Conservation (phyloP, 1,140 invertebrate species). For the Ladona fulva region DNA sequence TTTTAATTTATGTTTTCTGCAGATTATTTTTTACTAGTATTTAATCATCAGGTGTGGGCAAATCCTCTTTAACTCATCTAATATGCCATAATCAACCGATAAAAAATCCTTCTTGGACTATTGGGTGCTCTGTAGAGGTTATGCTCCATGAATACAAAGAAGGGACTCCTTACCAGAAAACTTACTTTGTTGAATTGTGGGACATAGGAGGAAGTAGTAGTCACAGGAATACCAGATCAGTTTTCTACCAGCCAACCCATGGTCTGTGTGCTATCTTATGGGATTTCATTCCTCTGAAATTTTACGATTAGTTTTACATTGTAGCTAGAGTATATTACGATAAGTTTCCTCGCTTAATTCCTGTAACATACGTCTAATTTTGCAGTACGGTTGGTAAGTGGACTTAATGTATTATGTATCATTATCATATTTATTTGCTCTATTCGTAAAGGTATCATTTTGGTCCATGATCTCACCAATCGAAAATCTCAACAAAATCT, state of each 20-base stretch:
- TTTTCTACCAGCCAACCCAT: conserved; percentile 89
- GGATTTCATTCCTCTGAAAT: neutral
- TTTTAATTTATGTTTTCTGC: conserved; percentile 12
- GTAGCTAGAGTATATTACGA: neutral
- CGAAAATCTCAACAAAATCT: conserved; percentile 91
- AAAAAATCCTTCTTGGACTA: conserved; percentile 80
- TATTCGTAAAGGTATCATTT: conserved; percentile 63
- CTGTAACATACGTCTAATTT: no score
- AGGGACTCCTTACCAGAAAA: conserved; percentile 81
- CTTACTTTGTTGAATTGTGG: conserved; percentile 92
- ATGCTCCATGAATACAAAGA: conserved; percentile 93
- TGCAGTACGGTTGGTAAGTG: neutral
- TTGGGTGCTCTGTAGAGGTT: conserved; percentile 91
- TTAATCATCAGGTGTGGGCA: conserved; percentile 69
- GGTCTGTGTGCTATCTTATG: conserved; percentile 46
- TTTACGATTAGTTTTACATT: neutral
- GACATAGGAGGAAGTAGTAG: conserved; percentile 90
- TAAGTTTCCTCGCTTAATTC: no score
- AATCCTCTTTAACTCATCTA: conserved; percentile 86
- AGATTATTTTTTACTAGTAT: neutral
- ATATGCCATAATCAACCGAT: conserved; percentile 81
- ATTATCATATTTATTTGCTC: conserved; percentile 16
- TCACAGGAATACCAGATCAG: conserved; percentile 81
- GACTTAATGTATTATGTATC: neutral
- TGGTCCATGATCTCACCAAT: conserved; percentile 94